phyloP scores from a whole-genome alignment of 2,888 invertebrate species.

The Dilophus febrilis region DNA sequence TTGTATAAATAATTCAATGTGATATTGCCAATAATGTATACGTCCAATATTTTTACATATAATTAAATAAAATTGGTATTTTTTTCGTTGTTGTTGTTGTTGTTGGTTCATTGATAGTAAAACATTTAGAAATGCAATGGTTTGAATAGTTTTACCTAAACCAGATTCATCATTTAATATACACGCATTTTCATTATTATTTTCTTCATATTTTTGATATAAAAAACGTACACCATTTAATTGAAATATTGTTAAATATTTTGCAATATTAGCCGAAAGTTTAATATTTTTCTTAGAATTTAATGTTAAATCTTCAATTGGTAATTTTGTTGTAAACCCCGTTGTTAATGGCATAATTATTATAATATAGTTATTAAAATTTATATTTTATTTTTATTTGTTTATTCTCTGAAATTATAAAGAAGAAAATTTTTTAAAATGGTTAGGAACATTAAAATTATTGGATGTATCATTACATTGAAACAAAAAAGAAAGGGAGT shows the following conservation, averaged over 20 bases:
- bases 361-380: not conserved
- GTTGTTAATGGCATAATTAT: constrained; percentile 1
- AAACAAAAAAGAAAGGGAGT: too few species aligned
- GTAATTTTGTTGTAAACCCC: constrained; percentile 19
- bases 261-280: constrained; percentile 16
- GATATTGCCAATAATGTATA: constrained; percentile 23
- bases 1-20: constrained; percentile 20
- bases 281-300: constrained; percentile 16
- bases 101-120: constrained; percentile 10
- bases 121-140: constrained; percentile 20
- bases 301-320: constrained; percentile 19
- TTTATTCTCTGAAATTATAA: too few species aligned
- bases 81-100: too few species aligned
- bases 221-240: constrained; percentile 23
- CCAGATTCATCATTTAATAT: constrained; percentile 27
- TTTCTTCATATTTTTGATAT: constrained; percentile 15
- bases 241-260: constrained; percentile 25
- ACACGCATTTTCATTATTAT: constrained; percentile 13
- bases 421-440: too few species aligned
- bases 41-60: constrained; percentile 23
- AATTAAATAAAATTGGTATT: constrained; percentile 20
- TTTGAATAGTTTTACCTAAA: constrained; percentile 21
- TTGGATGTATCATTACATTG: too few species aligned
- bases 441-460: too few species aligned
- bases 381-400: too few species aligned